Conservation (phyloP, 2,113 vertebrate species). For the Zapus hudsonius region DNA sequence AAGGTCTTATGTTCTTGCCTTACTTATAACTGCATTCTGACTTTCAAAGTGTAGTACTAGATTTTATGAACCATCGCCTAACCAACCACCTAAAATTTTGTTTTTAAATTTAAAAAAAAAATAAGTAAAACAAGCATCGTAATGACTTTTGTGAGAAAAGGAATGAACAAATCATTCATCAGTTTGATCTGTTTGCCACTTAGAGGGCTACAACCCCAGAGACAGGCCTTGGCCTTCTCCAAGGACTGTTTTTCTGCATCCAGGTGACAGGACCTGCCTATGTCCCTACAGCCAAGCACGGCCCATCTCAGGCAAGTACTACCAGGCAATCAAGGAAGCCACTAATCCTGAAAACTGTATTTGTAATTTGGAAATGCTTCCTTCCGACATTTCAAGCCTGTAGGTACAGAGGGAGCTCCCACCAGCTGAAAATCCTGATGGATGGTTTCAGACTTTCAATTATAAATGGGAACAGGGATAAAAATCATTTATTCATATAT, state of each 20-base stretch:
- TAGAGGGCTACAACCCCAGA: no score
- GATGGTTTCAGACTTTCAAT: background rate
- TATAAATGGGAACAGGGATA: background rate
- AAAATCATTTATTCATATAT: background rate
- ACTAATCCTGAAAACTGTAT: background rate
- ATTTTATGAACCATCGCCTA: constrained; percentile 13
- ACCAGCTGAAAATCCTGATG: background rate
- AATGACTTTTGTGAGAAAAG: background rate
- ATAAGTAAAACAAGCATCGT: background rate
- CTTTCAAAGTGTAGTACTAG: background rate
- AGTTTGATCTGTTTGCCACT: no score
- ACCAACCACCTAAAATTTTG: background rate
- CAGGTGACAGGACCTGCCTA: background rate
- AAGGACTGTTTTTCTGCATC: background rate
- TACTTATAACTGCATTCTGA: background rate
- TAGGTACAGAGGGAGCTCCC: background rate
- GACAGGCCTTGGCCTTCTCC: background rate
- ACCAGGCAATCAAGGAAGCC: background rate
- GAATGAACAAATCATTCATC: background rate
- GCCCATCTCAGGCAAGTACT: background rate
- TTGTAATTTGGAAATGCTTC: background rate
- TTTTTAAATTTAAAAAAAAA: no score
- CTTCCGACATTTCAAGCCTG: background rate
- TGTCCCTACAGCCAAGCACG: background rate
- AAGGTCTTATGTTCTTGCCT: background rate